Evolutionary conservation across 53 echinoderm and acorn worm species (phyloP), one percentile per base, ranked within the genome.

Genomic region (Paracentrotus lividus): DNA sequence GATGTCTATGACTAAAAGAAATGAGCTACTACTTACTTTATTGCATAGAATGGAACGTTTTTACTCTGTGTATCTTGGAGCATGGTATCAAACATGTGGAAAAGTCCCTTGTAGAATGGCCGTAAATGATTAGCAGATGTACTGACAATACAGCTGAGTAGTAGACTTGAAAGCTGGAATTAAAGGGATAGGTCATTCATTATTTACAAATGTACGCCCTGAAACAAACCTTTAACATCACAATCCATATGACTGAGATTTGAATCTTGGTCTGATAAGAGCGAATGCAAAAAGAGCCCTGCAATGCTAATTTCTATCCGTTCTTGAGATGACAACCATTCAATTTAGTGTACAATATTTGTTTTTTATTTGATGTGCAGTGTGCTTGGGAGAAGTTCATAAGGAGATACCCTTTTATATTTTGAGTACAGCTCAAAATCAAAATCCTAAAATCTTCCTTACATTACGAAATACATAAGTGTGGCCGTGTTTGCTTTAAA

Each of bases 21-120:
- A 90, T 90, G n/a, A 55, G 56, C 15, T 1, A 21, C 20, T 4
- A 54, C 86, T 90, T 51, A 97, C 97, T 91, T 97, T 77, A 99
- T 95, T 78, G 97, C 96, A 92, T 97, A 96, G 85, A 94, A 96
- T 0, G 99, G 99, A 1, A 99, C 99, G 42, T 95, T 85, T 85
- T 96, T 96, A 60, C 97, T 99, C 91, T 99, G 95, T 85, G 96
- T 95, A 59, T 99, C 96, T 49, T 95, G 95, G 24, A 99, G 95
- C 96, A 99, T 95, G 34, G 67, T 91, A 40, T 92, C 88, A 77
- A 96, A 96, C 67, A 99, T 84, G 31, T 95, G 92, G 54, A 97
- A 96, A 15, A 97, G 87, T 86, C 94, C 92, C 16, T 96, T 96
- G 69, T 95, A 96, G 90, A 96, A 91, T 4, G 97, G 96, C 69